Conservation (phyloP, 2,888 invertebrate genomes). For the Congeria kusceri region DNA sequence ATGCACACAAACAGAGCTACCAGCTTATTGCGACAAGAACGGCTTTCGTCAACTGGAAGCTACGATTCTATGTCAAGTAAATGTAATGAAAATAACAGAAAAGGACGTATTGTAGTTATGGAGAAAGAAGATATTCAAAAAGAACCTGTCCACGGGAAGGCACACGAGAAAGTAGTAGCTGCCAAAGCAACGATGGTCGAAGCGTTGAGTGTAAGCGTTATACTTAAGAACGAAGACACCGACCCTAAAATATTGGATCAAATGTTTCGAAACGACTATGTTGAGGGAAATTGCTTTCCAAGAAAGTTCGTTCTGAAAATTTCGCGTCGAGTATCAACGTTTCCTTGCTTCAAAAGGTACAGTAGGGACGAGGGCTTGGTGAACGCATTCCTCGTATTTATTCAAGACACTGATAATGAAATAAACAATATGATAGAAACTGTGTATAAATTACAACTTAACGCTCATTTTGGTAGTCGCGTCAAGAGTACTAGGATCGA, state of each 20-base stretch:
- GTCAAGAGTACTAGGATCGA: conserved; percentile 51
- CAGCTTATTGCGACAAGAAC: background rate
- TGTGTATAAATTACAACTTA: conserved; percentile 64
- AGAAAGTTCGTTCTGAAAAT: conserved; percentile 71
- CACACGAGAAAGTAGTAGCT: background rate
- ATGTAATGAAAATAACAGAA: background rate
- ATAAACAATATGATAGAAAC: conserved; percentile 53
- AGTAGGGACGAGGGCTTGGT: background rate
- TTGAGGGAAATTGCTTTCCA: conserved; percentile 67
- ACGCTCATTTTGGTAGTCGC: conserved; percentile 42
- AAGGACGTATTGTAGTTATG: background rate
- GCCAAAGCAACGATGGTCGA: conserved; percentile 24
- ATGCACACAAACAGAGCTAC: conserved; percentile 15
- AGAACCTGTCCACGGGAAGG: too few relatives aligned
- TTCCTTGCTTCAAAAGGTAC: conserved; percentile 22
- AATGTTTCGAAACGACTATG: conserved; percentile 48
- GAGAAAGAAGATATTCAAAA: background rate
- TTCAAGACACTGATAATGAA: conserved; percentile 55
- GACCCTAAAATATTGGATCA: conserved; percentile 30
- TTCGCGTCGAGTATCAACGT: conserved; percentile 38
- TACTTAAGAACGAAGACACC: conserved; percentile 51
- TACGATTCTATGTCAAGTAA: background rate
- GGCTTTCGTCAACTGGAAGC: background rate
- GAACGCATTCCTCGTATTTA: conserved; percentile 46
- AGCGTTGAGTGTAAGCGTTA: conserved; percentile 44